A percentile compares a stretch with the other conserved stretches of the same genome.
Evolutionary conservation across 2,113 vertebrate species (phyloP).

Genomic region (Oenanthe oenanthe): DNA sequence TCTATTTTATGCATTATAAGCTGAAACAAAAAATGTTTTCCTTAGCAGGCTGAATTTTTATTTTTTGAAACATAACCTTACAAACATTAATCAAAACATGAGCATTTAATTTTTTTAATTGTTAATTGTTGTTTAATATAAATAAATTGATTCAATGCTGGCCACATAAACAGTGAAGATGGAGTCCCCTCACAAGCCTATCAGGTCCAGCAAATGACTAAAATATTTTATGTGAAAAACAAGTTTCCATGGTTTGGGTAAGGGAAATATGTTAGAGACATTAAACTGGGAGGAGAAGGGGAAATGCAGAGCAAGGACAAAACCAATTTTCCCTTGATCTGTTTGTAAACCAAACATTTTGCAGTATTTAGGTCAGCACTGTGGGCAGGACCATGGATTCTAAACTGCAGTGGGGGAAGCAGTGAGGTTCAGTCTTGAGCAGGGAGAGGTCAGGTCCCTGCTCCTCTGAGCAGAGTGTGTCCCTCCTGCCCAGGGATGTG

Average conservation of each 20-base stretch:
- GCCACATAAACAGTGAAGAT: background rate
- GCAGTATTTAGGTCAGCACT: background rate
- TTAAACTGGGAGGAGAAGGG: background rate
- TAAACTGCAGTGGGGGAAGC: background rate
- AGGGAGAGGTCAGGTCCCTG: background rate
- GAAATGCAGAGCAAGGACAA: conserved; percentile 22
- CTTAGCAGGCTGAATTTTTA: background rate
- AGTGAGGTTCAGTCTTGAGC: background rate
- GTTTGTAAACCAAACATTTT: conserved; percentile 43
- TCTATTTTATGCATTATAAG: background rate
- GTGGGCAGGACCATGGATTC: background rate
- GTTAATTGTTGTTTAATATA: background rate
- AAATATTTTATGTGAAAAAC: background rate
- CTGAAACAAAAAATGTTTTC: background rate
- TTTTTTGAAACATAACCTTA: background rate
- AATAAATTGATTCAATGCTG: background rate
- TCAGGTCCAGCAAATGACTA: background rate
- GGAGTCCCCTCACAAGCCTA: background rate
- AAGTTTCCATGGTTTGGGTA: background rate
- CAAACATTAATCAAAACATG: background rate
- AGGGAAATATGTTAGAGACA: background rate
- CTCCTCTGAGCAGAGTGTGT: background rate
- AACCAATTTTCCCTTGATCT: background rate
- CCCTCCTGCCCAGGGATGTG: background rate
- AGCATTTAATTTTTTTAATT: background rate